Base-by-base conservation (phyloP, 37 sponge, comb jelly and placozoan species). In the Theonella swinhoei region DNA sequence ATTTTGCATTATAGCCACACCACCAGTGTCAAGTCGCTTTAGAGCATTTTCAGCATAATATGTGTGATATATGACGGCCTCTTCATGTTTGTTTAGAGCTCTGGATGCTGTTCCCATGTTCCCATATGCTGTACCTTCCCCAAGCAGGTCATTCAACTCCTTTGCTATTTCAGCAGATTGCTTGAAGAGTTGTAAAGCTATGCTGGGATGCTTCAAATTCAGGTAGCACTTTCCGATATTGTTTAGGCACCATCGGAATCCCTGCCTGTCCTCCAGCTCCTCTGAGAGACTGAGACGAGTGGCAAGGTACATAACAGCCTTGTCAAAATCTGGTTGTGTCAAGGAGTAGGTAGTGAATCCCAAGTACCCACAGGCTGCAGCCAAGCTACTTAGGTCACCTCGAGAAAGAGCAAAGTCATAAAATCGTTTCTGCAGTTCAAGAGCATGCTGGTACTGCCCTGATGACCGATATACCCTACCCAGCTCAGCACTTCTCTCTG, bases 331-430 rank as follows among this genome's bases (percentile, higher is more conserved):
- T 9, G 43, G 66, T 37, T 80, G 19, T 1, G 33, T 41, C 39
- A 87, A 36, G 0, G 80, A 73, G 54, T 87, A 87, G 75, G 74
- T 59, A 0, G 87, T 87, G 76, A 87, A 87, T 26, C 87, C 87
- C 4, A 87, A 64, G 61, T 80, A 87, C 19, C 87, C 87, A 87
- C 87, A 80, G 26, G 74, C 74, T 35, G 66, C 68, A 14, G 87
- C 87, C 23, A 87, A 42, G n/a, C 30, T 11, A 1, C 59, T 39
- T 33, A 40, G 33, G 39, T 87, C 78, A 28, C 87, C 87, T 63
- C 66, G 42, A 11, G 35, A 25, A 0, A 80, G 28, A 65, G 80
- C 70, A 74, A 65, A 61, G 8, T 87, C 60, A 7, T 70, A 72
- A 1, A 28, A 35, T 32, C 22, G 35, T 26, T 80, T 62, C 59